Evolutionary conservation across 2,113 vertebrate species (phyloP).

Genomic region (Siniperca chuatsi): DNA sequence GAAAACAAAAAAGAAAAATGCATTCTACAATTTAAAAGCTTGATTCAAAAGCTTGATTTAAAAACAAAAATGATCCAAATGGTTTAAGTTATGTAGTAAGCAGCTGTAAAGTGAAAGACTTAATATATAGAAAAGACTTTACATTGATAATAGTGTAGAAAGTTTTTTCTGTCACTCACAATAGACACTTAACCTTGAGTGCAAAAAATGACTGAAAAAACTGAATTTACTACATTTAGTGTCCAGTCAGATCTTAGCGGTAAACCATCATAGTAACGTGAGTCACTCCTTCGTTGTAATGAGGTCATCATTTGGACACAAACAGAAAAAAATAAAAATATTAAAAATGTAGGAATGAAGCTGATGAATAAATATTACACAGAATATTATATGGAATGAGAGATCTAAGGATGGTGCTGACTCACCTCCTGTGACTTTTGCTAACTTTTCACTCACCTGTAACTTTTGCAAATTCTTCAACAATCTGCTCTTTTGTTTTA

Average conservation of each 20-base stretch:
- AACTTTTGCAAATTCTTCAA: conserved; percentile 99
- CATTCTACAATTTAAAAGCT: not conserved
- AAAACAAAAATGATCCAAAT: not conserved
- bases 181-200: not conserved
- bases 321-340: not conserved
- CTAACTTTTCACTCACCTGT: conserved; percentile 98
- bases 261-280: conserved; percentile 72
- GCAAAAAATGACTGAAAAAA: not conserved
- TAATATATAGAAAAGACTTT: not conserved
- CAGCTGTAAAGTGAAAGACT: not conserved
- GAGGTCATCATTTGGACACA: conserved; percentile 74
- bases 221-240: not conserved
- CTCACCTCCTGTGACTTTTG: conserved; percentile 96
- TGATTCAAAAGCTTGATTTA: not conserved
- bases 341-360: not conserved
- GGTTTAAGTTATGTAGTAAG: not conserved
- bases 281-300: conserved; percentile 69
- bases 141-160: no score
- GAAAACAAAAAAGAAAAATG: not conserved
- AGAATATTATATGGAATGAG: not conserved
- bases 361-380: not conserved
- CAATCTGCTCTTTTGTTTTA: conserved; percentile 99
- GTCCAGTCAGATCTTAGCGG: conserved; percentile 82
- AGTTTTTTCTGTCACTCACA: not conserved
- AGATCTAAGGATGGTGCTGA: not conserved